Conservation (phyloP, 1,140 invertebrate species). For the Scaptomyza montana region DNA sequence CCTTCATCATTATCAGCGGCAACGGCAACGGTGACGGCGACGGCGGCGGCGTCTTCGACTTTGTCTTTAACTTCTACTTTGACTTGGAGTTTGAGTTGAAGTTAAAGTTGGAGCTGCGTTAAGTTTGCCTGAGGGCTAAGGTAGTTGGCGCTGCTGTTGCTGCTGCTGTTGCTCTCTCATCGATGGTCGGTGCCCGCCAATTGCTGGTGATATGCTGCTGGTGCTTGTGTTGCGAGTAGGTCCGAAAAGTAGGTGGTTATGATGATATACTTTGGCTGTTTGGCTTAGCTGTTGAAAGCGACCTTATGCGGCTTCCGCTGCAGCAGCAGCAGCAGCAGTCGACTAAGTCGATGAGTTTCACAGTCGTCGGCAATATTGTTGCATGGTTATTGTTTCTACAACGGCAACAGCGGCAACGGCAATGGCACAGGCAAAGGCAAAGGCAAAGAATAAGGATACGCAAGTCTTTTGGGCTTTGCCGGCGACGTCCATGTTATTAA, state of each 20-base stretch:
- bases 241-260: constrained; percentile 75
- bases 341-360: constrained; percentile 27
- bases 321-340: constrained; percentile 26
- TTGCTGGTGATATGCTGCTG: constrained; percentile 21
- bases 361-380: constrained; percentile 70
- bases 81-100: background rate
- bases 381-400: constrained; percentile 63
- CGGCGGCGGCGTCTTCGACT: constrained; percentile 32
- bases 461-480: constrained; percentile 24
- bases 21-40: background rate
- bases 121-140: constrained; percentile 31
- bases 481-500: constrained; percentile 78
- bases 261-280: constrained; percentile 76
- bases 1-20: constrained; percentile 75
- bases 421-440: constrained; percentile 1
- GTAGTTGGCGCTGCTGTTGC: constrained; percentile 37
- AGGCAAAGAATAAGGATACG: constrained; percentile 49
- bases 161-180: constrained; percentile 44
- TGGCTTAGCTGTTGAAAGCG: constrained; percentile 65
- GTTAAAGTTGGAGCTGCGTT: background rate
- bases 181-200: constrained; percentile 20
- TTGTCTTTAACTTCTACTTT: constrained; percentile 21
- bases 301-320: constrained; percentile 62
- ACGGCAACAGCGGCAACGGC: background rate
- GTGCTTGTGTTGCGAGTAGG: constrained; percentile 4